Evolutionary conservation across 2,888 invertebrate genomes (phyloP).

Genomic region (Lycocerus yunnanus): DNA sequence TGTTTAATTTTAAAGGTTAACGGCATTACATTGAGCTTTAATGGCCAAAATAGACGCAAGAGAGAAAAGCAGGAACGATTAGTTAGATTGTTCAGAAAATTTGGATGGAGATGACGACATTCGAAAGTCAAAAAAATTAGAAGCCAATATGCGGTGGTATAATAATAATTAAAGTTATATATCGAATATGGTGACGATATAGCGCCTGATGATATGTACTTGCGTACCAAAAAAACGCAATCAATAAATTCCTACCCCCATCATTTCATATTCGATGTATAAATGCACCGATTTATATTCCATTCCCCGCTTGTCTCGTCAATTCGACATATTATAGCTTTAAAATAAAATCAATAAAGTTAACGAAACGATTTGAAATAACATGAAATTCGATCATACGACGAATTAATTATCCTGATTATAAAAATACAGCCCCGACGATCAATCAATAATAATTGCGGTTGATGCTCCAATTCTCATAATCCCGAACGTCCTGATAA

Average conservation of each 20-base stretch:
- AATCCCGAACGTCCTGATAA: neutral
- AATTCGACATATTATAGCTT: conserved; percentile 29
- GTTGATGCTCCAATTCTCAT: neutral
- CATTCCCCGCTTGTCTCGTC: conserved; percentile 24
- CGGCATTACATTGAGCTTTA: too few species aligned
- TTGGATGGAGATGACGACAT: neutral
- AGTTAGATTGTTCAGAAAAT: too few species aligned
- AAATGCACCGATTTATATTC: conserved; percentile 32
- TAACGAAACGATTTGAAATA: conserved; percentile 6
- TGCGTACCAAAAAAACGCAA: conserved; percentile 14
- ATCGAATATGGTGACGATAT: neutral
- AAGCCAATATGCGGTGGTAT: neutral
- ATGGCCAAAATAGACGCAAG: too few species aligned
- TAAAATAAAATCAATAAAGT: conserved; percentile 30
- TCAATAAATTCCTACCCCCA: conserved; percentile 21
- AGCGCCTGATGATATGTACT: conserved; percentile 3
- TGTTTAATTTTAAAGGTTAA: too few species aligned
- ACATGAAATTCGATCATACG: conserved; percentile 6
- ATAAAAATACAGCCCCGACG: neutral
- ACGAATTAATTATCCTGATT: neutral
- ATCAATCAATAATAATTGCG: neutral
- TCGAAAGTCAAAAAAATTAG: neutral
- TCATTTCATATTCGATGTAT: conserved; percentile 30
- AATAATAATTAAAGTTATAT: neutral
- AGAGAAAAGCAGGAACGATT: too few species aligned